Conservation (phyloP, 2,113 vertebrate genomes). For the Gymnogyps californianus region DNA sequence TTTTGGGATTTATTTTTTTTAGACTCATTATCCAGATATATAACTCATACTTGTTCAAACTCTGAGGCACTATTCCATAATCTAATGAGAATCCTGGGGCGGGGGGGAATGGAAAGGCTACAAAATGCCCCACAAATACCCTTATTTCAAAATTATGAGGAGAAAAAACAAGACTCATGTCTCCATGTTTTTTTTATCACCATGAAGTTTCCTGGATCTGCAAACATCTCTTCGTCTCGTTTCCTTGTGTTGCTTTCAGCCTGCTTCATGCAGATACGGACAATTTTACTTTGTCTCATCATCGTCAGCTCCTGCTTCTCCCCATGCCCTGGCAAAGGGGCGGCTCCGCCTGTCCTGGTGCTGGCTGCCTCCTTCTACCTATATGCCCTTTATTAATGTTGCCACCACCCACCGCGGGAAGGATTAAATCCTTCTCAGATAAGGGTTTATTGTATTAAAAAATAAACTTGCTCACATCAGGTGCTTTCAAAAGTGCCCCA, state of each 20-base stretch:
- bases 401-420: not conserved
- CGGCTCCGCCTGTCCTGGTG: not conserved
- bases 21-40: not conserved
- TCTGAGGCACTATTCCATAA: not conserved
- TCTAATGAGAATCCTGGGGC: not conserved
- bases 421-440: not conserved
- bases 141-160: not conserved
- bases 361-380: not conserved
- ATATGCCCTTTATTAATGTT: not conserved
- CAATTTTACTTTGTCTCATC: not conserved
- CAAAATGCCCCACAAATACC: not conserved
- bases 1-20: not conserved
- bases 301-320: not conserved
- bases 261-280: not conserved
- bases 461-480: not conserved
- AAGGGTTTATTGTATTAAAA: not conserved
- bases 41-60: not conserved
- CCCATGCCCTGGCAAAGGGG: not conserved
- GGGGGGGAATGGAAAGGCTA: not conserved
- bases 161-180: not conserved
- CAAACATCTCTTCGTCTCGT: not conserved
- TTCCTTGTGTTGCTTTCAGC: not conserved
- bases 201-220: not conserved
- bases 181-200: not conserved
- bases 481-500: not conserved